Evolutionary conservation across 2,113 vertebrate genomes (phyloP).

Genomic region (Nesoenas mayeri): DNA sequence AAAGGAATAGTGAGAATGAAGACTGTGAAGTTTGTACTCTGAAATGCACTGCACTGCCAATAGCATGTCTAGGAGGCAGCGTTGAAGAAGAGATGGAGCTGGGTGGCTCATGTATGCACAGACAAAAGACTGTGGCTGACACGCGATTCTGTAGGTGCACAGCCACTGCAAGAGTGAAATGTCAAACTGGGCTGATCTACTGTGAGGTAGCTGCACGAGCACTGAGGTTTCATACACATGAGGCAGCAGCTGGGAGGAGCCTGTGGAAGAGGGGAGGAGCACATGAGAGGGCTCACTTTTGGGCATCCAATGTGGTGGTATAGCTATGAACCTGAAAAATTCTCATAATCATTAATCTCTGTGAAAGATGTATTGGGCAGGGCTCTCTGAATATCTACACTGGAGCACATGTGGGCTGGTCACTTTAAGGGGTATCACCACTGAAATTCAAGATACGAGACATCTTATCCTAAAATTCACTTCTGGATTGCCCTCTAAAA

Average conservation of each 20-base stretch:
- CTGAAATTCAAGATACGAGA: not conserved
- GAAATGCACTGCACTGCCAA: not conserved
- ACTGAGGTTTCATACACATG: not conserved
- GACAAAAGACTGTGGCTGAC: not conserved
- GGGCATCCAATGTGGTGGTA: not conserved
- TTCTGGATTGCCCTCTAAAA: not conserved
- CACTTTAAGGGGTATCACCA: not conserved
- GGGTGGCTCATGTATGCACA: not conserved
- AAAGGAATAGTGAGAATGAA: not conserved
- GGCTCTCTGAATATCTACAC: not conserved
- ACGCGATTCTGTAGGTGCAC: not conserved
- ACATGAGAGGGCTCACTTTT: not conserved
- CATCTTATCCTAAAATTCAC: not conserved
- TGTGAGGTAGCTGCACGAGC: not conserved
- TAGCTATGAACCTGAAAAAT: not conserved
- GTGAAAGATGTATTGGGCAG: not conserved
- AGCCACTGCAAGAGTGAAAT: not conserved
- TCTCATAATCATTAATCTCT: not conserved
- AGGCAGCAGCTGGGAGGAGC: not conserved
- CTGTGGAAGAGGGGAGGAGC: not conserved
- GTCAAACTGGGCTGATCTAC: not conserved
- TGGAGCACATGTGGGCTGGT: not conserved
- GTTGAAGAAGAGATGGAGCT: not conserved
- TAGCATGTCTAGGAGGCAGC: fast-evolving
- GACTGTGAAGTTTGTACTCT: not conserved